phyloP scores from a whole-genome alignment of 2,888 invertebrate genomes.

The Pandemis cinnamomeana region DNA sequence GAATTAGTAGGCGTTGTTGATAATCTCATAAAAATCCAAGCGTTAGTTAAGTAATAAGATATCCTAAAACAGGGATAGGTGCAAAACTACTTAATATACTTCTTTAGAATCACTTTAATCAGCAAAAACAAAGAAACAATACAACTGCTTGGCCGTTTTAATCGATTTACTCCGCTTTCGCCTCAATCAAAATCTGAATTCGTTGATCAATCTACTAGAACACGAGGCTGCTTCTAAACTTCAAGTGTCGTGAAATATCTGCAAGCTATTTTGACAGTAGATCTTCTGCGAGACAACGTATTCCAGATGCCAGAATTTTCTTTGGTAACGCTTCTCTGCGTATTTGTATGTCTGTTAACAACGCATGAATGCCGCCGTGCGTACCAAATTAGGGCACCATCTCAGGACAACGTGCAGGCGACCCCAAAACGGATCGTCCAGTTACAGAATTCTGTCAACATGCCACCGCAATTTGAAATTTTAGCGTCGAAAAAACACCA shows the following conservation, averaged over 20 bases:
- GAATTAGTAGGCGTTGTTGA: conserved; percentile 22
- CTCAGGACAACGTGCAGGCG: not conserved
- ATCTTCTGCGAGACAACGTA: not conserved
- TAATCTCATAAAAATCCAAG: not conserved
- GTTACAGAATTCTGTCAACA: not conserved
- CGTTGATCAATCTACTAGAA: not conserved
- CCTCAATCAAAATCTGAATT: not conserved
- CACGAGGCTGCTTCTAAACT: not conserved
- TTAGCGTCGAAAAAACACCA: not conserved
- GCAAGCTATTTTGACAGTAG: not conserved
- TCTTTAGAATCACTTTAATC: not conserved
- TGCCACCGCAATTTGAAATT: not conserved
- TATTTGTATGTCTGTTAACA: not conserved
- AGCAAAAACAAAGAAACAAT: not conserved
- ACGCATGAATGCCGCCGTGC: not conserved
- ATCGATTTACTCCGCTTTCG: not conserved
- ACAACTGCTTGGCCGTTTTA: not conserved
- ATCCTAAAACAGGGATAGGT: not conserved
- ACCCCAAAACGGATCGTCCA: not conserved
- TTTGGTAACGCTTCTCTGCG: not conserved
- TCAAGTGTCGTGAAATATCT: not conserved
- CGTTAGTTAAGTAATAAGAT: not conserved
- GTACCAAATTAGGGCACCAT: not conserved
- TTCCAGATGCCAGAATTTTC: not conserved
- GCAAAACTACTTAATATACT: not conserved